phyloP scores from a whole-genome alignment of 2,113 vertebrate genomes.

The Labeo catla region DNA sequence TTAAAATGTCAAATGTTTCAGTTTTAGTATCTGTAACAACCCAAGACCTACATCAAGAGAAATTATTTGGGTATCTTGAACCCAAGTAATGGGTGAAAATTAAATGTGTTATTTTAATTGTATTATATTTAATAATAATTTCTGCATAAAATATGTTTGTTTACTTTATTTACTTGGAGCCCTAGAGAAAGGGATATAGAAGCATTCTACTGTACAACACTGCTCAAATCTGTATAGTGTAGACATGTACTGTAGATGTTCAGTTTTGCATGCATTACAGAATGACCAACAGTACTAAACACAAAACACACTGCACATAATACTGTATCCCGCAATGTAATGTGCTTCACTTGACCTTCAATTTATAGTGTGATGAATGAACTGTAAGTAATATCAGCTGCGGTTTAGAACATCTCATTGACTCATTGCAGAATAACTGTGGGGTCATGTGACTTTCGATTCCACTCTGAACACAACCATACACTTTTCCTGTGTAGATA shows the following conservation, averaged over 20 bases:
- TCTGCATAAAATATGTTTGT: no score
- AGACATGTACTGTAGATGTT: neutral
- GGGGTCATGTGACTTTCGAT: neutral
- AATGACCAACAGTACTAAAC: no score
- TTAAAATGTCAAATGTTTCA: no score
- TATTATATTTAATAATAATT: no score
- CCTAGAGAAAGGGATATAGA: no score
- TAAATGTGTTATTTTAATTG: no score
- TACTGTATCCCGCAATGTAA: neutral
- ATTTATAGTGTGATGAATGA: neutral
- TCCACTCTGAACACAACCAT: neutral
- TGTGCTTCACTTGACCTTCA: neutral
- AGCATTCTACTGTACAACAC: no score
- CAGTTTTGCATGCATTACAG: neutral
- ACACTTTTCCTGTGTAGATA: neutral
- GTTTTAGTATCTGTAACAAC: no score
- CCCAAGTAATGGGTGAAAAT: no score
- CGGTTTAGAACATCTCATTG: neutral
- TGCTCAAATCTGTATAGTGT: neutral
- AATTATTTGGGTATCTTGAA: no score
- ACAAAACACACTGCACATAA: neutral
- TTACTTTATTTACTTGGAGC: no score
- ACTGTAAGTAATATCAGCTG: neutral
- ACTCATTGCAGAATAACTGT: neutral
- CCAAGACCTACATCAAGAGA: no score